Conservation (phyloP, 2,888 invertebrate species). For the Apamea monoglypha region DNA sequence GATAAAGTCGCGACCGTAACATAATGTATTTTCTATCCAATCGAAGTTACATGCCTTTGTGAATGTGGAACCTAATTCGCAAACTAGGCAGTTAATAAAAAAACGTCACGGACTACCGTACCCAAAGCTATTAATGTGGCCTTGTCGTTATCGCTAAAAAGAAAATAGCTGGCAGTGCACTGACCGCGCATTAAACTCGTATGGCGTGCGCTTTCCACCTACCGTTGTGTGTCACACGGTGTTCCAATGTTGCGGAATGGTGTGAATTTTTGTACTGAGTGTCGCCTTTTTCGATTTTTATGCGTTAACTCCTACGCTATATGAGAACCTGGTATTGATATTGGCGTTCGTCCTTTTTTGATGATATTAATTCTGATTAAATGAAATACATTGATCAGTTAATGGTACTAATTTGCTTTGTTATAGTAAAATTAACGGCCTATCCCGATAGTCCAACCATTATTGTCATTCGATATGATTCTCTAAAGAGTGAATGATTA, state of each 20-base stretch:
- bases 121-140: conserved; percentile 86
- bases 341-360: conserved; percentile 41
- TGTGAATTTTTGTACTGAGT: conserved; percentile 55
- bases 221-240: conserved; percentile 60
- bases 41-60: conserved; percentile 58
- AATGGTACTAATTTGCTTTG: background rate
- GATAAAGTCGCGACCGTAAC: conserved; percentile 1
- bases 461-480: background rate
- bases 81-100: conserved; percentile 74
- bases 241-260: conserved; percentile 55
- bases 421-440: background rate
- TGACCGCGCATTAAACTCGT: conserved; percentile 73
- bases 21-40: conserved; percentile 32
- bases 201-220: conserved; percentile 66
- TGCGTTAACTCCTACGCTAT: conserved; percentile 57
- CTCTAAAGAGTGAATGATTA: background rate
- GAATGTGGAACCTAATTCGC: conserved; percentile 66
- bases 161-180: conserved; percentile 81
- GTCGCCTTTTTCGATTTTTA: conserved; percentile 59
- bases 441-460: background rate
- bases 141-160: conserved; percentile 86
- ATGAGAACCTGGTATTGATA: conserved; percentile 50
- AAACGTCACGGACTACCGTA: conserved; percentile 79
- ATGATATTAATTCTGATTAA: conserved; percentile 16
- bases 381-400: conserved; percentile 17